Evolutionary conservation across 2,888 invertebrate genomes (phyloP).

Genomic region (Eumacrocentrus americanus): DNA sequence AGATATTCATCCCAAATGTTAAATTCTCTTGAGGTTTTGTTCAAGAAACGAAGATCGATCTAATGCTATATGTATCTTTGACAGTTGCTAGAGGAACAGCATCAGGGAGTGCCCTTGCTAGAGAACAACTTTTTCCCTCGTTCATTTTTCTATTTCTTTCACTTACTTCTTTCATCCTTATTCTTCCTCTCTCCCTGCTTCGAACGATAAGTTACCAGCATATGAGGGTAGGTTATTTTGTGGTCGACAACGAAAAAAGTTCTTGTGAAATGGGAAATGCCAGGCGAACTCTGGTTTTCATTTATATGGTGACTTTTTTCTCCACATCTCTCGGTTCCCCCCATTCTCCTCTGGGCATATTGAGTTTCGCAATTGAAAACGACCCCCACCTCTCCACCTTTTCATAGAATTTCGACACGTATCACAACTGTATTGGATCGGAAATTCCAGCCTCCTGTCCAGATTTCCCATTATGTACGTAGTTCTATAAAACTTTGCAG

Average conservation of each 20-base stretch:
- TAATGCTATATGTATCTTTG: not conserved
- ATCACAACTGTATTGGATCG: conserved; percentile 23
- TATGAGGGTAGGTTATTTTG: not conserved
- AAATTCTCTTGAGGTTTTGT: too few relatives aligned
- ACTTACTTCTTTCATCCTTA: not conserved
- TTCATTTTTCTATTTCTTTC: not conserved
- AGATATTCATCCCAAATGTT: too few relatives aligned
- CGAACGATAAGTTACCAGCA: conserved; percentile 16
- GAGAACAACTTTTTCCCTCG: conserved; percentile 19
- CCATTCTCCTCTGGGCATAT: conserved; percentile 19
- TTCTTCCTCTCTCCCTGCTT: conserved; percentile 8
- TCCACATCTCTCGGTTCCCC: not conserved
- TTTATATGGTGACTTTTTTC: not conserved
- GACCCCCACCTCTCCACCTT: too few relatives aligned
- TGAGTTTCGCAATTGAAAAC: not conserved
- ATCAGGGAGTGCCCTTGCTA: conserved; percentile 17
- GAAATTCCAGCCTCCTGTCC: not conserved
- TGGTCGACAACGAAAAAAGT: not conserved
- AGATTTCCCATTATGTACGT: not conserved
- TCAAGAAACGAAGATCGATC: too few relatives aligned
- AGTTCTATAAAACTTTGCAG: conserved; percentile 20
- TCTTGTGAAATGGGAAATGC: not conserved
- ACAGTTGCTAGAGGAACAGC: conserved; percentile 15
- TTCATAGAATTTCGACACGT: conserved; percentile 28
- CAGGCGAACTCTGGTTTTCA: not conserved